Conservation (phyloP, 2,797 vertebrate species). For the Cheirogaleus major region DNA sequence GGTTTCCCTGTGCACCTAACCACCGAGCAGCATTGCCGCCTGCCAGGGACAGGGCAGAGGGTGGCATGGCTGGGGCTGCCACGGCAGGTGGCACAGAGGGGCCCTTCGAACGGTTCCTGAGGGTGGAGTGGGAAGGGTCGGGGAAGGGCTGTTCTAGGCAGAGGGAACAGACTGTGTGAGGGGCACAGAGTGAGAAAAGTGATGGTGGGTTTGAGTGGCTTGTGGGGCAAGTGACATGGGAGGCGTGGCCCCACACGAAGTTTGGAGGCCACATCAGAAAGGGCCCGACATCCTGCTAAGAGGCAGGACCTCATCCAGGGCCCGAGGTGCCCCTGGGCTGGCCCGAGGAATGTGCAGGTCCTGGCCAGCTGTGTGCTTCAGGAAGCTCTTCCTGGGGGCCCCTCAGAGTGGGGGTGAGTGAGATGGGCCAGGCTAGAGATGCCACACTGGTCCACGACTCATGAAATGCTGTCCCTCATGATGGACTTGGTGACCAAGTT, state of each 20-base stretch:
- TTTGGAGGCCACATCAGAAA: too few relatives aligned
- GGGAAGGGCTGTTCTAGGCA: accelerated
- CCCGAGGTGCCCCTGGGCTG: background rate
- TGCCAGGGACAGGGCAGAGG: too few relatives aligned
- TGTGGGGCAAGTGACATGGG: accelerated
- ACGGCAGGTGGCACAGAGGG: background rate
- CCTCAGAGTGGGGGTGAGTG: accelerated
- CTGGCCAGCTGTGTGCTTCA: background rate
- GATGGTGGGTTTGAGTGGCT: background rate
- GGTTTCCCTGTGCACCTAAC: background rate
- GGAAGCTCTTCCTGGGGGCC: background rate
- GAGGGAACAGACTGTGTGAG: background rate
- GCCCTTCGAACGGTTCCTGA: background rate
- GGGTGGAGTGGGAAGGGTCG: too few relatives aligned
- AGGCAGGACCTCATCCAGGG: background rate
- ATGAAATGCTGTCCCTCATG: accelerated
- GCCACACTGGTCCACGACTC: background rate
- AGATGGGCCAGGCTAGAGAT: background rate
- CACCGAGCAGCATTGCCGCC: accelerated
- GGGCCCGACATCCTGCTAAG: too few relatives aligned
- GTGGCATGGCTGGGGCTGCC: accelerated
- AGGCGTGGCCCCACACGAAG: background rate
- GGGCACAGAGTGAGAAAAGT: background rate
- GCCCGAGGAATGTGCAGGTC: accelerated
- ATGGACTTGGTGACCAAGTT: accelerated